Conservation (phyloP, 1,140 invertebrate genomes). For the Lepidurus apus region DNA sequence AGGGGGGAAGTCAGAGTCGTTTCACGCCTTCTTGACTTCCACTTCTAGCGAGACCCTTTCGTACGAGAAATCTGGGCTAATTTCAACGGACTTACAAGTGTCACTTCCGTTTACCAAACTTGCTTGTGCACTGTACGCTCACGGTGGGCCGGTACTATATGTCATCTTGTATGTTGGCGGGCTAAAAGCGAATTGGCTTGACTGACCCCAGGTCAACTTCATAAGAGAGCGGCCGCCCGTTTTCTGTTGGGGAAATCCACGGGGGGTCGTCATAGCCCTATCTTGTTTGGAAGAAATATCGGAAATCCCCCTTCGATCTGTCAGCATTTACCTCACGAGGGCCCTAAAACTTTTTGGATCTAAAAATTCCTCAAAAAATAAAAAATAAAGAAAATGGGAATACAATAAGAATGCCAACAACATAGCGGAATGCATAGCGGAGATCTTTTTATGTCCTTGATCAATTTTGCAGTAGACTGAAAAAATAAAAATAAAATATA, state of each 20-base stretch:
- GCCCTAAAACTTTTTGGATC: not conserved
- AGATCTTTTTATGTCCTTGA: no score
- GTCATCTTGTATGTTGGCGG: not conserved
- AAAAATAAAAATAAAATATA: not conserved
- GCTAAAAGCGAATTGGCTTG: not conserved
- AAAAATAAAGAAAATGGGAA: not conserved
- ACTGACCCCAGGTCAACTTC: slow-evolving; percentile 11
- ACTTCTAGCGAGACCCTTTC: not conserved
- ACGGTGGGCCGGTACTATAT: not conserved
- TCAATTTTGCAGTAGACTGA: no score
- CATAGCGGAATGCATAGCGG: not conserved
- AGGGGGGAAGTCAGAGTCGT: not conserved
- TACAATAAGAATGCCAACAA: not conserved
- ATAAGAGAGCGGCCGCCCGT: not conserved
- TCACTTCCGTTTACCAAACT: not conserved
- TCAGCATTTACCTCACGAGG: not conserved
- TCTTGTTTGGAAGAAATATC: not conserved
- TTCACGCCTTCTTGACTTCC: slow-evolving; percentile 14
- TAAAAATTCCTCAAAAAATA: not conserved
- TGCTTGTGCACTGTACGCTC: not conserved
- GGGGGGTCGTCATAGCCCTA: not conserved
- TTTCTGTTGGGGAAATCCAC: not conserved
- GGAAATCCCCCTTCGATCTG: not conserved
- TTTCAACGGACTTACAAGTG: not conserved
- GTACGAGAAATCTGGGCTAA: not conserved